A percentile compares a stretch with the other conserved stretches of the same genome.
Conservation (phyloP, 2,888 invertebrate species). For the Mesoligia furuncula region DNA sequence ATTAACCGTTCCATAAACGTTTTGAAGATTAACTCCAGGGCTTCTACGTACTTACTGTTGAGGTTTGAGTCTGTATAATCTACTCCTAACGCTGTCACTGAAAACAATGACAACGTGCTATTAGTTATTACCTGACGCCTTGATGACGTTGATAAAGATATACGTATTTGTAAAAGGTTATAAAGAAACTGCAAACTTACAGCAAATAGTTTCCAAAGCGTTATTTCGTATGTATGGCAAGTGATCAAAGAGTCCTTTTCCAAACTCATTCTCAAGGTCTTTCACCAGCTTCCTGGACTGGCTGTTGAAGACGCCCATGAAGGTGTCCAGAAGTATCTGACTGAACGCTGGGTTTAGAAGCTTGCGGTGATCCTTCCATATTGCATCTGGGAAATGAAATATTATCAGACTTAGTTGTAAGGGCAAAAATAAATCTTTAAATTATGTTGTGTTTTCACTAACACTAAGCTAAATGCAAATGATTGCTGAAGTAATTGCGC, state of each 20-base stretch:
- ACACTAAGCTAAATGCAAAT: not conserved
- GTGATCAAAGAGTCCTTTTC: slow-evolving; percentile 78
- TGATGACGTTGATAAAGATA: not conserved
- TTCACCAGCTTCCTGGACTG: slow-evolving; percentile 74
- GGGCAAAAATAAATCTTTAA: not conserved
- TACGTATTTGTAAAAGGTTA: not conserved
- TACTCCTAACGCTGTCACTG: slow-evolving; percentile 82
- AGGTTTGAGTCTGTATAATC: slow-evolving; percentile 77
- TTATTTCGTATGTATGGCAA: slow-evolving; percentile 78
- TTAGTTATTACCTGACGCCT: not conserved
- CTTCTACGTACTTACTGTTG: slow-evolving; percentile 78
- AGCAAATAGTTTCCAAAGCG: slow-evolving; percentile 81
- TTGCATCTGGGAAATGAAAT: slow-evolving; percentile 68
- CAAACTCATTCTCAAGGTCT: slow-evolving; percentile 69
- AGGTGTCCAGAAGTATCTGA: slow-evolving; percentile 74
- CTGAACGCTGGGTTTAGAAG: slow-evolving; percentile 79
- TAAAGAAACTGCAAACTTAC: slow-evolving; percentile 69
- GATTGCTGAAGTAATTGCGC: not conserved
- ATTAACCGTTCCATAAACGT: slow-evolving; percentile 77
- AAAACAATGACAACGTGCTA: slow-evolving; percentile 19
- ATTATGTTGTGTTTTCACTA: not conserved
- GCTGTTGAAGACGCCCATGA: slow-evolving; percentile 76
- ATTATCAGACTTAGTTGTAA: not conserved
- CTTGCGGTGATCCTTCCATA: slow-evolving; percentile 80
- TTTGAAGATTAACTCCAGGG: slow-evolving; percentile 76